Base-by-base conservation (phyloP, 2,888 invertebrate species). In the Himalopsyche anomala region DNA sequence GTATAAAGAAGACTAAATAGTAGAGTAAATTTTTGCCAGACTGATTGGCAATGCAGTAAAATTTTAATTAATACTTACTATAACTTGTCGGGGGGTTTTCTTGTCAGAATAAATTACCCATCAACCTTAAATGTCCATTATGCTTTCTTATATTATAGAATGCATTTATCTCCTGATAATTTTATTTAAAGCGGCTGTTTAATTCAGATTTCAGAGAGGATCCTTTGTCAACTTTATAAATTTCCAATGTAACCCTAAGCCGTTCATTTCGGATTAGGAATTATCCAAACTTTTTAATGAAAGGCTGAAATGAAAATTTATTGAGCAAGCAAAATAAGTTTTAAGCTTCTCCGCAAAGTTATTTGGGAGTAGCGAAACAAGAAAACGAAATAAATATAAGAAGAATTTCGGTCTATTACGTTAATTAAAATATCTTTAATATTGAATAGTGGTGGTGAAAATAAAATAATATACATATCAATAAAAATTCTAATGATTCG, bases 271-370 rank as follows among this genome's bases (percentile, higher is more conserved):
- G 62, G 62, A 62, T 62, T 62, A 62, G 19, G 62, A 62, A 62
- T 62, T 62, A 62, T 62, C 62, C 62, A 62, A 62, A 62, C 62
- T 62, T 62, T 62, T 62, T 62, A 62, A 62, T 62, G 62, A 62
- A 28, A 62, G 62, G 62, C 62, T 19, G 62, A 62, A 62, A 62
- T 62, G 62, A 62, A 62, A 62, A 62, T 62, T 62, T 62, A 62
- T 62, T 62, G 62, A 62, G 62, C 62, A 62, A 62, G 62, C 19
- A 62, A 62, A 19, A 62, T 62, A 62, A 62, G 62, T 62, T 62
- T 62, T 8, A 62, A 62, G 62, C 19, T 62, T 28, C 15, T 28
- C 62, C 9, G 19, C 9, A 62, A 19, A 62, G 62, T 62, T 62
- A 11, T 62, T 19, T 62, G n/a, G 19, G 62, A n/a, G 62, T 19